phyloP scores from a whole-genome alignment of 1,140 invertebrate species.

The Yoshiicerus persimilis region DNA sequence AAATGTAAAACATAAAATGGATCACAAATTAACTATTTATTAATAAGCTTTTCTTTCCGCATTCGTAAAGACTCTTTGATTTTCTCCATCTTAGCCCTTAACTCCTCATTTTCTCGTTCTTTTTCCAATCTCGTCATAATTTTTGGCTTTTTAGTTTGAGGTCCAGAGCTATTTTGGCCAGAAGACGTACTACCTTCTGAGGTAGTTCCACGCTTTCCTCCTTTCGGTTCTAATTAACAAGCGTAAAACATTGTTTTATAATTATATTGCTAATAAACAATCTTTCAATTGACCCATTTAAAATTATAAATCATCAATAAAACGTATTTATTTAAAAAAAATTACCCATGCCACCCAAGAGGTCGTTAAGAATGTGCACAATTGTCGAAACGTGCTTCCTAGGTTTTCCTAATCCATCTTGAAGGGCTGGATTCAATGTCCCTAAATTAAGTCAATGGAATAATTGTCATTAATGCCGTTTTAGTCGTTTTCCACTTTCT shows the following conservation, averaged over 20 bases:
- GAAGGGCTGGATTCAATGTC: conserved; percentile 88
- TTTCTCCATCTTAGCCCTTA: conserved; percentile 37
- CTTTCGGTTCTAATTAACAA: neutral
- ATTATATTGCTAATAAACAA: too few species aligned
- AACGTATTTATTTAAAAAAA: neutral
- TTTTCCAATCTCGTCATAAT: conserved; percentile 23
- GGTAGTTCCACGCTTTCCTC: neutral
- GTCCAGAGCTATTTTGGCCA: neutral
- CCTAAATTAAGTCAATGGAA: conserved; percentile 59
- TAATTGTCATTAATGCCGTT: too few species aligned
- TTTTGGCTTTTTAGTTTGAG: conserved; percentile 28
- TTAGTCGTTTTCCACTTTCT: too few species aligned
- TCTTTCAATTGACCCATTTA: too few species aligned
- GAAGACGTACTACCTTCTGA: neutral
- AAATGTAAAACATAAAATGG: conserved; percentile 9
- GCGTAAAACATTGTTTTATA: too few species aligned
- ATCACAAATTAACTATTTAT: conserved; percentile 28
- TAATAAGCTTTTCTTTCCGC: conserved; percentile 41
- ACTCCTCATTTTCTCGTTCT: conserved; percentile 37
- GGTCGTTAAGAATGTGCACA: conserved; percentile 91
- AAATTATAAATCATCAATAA: too few species aligned
- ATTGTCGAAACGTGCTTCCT: conserved; percentile 91
- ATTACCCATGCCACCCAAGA: conserved; percentile 59
- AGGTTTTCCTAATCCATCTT: conserved; percentile 85
- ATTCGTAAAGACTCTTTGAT: conserved; percentile 38